phyloP scores from a whole-genome alignment of 1,140 invertebrate genomes.

The Leptopilina boulardi region DNA sequence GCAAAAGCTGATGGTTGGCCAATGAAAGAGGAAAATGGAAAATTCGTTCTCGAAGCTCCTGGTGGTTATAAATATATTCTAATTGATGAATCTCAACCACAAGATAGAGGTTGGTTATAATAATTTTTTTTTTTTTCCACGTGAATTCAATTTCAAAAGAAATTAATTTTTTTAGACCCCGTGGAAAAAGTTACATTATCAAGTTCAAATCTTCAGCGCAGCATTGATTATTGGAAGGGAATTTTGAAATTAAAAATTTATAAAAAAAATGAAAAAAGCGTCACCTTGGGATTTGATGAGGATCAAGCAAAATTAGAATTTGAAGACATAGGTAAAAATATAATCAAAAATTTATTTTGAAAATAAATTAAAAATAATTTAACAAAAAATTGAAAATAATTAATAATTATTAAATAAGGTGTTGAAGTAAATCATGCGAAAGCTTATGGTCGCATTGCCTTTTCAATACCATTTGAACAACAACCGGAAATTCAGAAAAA shows the following conservation, averaged over 20 bases:
- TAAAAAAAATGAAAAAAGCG: conserved; percentile 77
- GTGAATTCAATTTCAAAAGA: conserved; percentile 36
- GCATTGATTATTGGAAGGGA: conserved; percentile 89
- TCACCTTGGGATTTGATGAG: conserved; percentile 83
- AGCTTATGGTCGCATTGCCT: conserved; percentile 96
- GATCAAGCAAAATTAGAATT: conserved; percentile 88
- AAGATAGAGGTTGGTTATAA: conserved; percentile 76
- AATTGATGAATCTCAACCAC: conserved; percentile 82
- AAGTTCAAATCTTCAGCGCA: conserved; percentile 85
- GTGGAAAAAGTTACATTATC: conserved; percentile 88
- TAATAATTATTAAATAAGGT: conserved; percentile 68
- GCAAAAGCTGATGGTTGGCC: conserved; percentile 83
- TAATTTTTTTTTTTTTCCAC: conserved; percentile 41
- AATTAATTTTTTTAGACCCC: conserved; percentile 80
- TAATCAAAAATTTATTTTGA: conserved; percentile 24
- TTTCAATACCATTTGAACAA: conserved; percentile 87
- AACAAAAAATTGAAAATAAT: conserved; percentile 34
- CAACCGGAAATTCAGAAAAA: conserved; percentile 85
- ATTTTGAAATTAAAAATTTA: conserved; percentile 86
- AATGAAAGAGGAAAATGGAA: conserved; percentile 78
- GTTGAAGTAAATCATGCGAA: conserved; percentile 88
- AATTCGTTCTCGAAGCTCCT: conserved; percentile 84
- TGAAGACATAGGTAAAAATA: conserved; percentile 80
- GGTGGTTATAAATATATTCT: conserved; percentile 94
- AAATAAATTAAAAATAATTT: conserved; percentile 23